phyloP scores from a whole-genome alignment of 2,113 vertebrate genomes.

The Philantomba maxwellii region DNA sequence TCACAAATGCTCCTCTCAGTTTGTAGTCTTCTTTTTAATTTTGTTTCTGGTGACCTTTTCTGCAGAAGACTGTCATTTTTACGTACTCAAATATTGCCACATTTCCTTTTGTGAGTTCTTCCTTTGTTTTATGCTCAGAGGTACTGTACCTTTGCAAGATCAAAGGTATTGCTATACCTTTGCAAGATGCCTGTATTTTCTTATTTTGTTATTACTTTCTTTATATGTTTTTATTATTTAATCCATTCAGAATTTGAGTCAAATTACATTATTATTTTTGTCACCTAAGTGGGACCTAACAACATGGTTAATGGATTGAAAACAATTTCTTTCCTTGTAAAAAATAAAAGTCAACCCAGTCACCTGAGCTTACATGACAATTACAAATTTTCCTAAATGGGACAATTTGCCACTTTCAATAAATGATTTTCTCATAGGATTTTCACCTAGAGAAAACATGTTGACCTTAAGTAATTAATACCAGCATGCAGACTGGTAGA shows the following conservation, averaged over 20 bases:
- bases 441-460: not conserved
- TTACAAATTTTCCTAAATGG: not conserved
- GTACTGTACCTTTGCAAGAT: not conserved
- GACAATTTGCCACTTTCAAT: not conserved
- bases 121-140: not conserved
- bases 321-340: not conserved
- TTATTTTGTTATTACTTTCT: not conserved
- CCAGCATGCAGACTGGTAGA: not conserved
- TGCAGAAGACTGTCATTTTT: not conserved
- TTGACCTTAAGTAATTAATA: not conserved
- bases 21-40: not conserved
- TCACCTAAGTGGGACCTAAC: not conserved
- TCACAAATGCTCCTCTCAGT: not conserved
- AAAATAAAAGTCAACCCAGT: not conserved
- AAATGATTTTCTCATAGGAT: not conserved
- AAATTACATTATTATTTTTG: not conserved
- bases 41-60: not conserved
- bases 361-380: not conserved
- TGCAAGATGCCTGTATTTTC: not conserved
- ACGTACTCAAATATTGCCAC: not conserved
- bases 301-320: not conserved
- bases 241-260: not conserved
- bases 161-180: not conserved
- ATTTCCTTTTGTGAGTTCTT: not conserved
- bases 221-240: not conserved